Percentiles rank a stretch among this genome's conserved stretches.
phyloP scores from a whole-genome alignment of 2,888 invertebrate species.

The Caenorhabditis sp. region DNA sequence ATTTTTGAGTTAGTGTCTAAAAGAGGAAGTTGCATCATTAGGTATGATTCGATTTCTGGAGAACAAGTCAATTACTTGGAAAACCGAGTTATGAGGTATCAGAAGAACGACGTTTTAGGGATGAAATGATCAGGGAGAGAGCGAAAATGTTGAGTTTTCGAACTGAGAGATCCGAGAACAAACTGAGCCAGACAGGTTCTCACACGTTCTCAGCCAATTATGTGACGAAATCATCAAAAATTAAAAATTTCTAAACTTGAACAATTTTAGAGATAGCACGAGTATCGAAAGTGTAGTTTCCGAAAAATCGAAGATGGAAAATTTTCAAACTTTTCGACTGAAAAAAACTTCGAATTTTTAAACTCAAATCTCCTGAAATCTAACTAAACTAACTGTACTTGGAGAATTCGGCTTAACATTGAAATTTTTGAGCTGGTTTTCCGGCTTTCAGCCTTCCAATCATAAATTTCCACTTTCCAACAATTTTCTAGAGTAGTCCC shows the following conservation, averaged over 20 bases:
- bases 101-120: slow-evolving; percentile 10
- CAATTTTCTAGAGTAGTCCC: too few species aligned
- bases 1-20: neutral
- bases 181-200: neutral
- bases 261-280: too few species aligned
- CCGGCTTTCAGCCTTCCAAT: too few species aligned
- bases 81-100: neutral
- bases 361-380: too few species aligned
- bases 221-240: neutral
- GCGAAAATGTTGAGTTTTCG: neutral
- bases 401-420: too few species aligned
- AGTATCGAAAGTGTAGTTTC: too few species aligned
- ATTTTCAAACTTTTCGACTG: too few species aligned
- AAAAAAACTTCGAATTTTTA: too few species aligned
- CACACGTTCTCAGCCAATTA: neutral
- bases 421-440: too few species aligned
- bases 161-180: neutral
- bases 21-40: slow-evolving; percentile 1
- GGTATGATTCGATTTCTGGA: neutral
- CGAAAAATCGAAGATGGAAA: too few species aligned
- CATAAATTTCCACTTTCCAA: too few species aligned
- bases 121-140: neutral
- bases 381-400: too few species aligned
- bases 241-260: neutral
- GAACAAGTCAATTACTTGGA: slow-evolving; percentile 7